Evolutionary conservation across 2,113 vertebrate species (phyloP), one percentile per base, ranked within the genome.

Genomic region (Ammodytes dubius): DNA sequence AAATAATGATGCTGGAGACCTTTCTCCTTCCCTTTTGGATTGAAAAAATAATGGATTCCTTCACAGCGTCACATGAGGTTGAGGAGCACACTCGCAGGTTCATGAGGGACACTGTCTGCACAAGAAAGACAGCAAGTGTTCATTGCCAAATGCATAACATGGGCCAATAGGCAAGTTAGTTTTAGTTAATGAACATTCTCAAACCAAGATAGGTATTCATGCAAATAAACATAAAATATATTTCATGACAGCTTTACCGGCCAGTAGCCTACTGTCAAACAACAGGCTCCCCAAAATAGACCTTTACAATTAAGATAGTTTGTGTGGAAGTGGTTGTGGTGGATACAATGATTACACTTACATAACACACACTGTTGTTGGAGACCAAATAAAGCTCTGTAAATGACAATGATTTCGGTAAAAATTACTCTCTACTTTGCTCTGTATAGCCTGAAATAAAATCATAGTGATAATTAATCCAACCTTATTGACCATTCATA

Each of bases 1-100:
- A 96, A 97, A 96, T 97, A 97, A 98, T 97, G 96, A 97, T 95
- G 96, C 96, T 89, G 74, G 88, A 95, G 97, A 98, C 97, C 96
- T 97, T 93, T 92, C 94, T 90, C 80, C 86, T 92, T 96, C 96
- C 94, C 94, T 57, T 27, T 8, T 92, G 95, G 96, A 96, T 82
- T 47, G 90, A 88, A 95, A 95, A 96, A 96, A 97, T 97, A 97
- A 97, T 96, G 95, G 95, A 96, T 95, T 96, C 94, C 94, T 89
- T 92, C 93, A 93, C 95, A 96, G 92, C 87, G 91, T 94, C 95
- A 95, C 95, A 96, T 94, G 95, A 94, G 95, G 94, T 94, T 94
- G 93, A 93, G 86, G 89, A 89, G 86, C 76, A 69, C 50, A 91
- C 92, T 94, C 93, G 89, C 82, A 79, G 93, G 96, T 95, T 97